A percentile compares a stretch with the other conserved stretches of the same genome.
These are phyloP conservation scores for Anthophora plumipes DNA, from an alignment of 2,888 invertebrate genomes.

Conservation along the genomic window DNA sequence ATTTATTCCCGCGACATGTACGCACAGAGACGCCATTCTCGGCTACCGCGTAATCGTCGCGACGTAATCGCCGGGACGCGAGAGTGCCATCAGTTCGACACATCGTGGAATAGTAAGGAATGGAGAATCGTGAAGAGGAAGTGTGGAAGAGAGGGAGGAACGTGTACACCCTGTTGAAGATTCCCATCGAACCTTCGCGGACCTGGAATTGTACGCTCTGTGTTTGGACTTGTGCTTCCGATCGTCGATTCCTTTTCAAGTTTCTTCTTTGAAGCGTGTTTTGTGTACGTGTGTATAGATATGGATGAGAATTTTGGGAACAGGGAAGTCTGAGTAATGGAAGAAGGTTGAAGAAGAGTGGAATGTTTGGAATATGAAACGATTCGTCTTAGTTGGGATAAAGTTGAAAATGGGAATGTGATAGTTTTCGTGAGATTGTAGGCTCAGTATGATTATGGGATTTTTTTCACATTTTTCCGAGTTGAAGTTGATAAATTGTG, in stretches of 20 bases:
- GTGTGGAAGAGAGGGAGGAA: not conserved
- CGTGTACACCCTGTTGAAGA: constrained; percentile 34
- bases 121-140: not conserved
- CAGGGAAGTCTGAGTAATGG: no score
- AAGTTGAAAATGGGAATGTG: no score
- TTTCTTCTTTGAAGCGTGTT: not conserved
- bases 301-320: no score
- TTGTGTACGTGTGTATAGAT: not conserved
- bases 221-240: not conserved
- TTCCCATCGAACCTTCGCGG: constrained; percentile 32
- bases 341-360: not conserved
- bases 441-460: no score
- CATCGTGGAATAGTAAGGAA: not conserved
- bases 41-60: constrained; percentile 73
- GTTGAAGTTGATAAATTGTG: no score
- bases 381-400: no score
- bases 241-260: not conserved
- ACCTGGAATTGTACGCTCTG: not conserved
- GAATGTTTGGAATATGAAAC: not conserved
- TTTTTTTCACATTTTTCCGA: no score
- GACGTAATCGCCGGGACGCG: constrained; percentile 57
- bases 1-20: constrained; percentile 82
- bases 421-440: no score
- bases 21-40: constrained; percentile 79
- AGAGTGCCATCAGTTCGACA: constrained; percentile 35